These are phyloP conservation scores for Caenorhabditis zanzibari DNA, from an alignment of 2,888 invertebrate species.

Conservation along the genomic window DNA sequence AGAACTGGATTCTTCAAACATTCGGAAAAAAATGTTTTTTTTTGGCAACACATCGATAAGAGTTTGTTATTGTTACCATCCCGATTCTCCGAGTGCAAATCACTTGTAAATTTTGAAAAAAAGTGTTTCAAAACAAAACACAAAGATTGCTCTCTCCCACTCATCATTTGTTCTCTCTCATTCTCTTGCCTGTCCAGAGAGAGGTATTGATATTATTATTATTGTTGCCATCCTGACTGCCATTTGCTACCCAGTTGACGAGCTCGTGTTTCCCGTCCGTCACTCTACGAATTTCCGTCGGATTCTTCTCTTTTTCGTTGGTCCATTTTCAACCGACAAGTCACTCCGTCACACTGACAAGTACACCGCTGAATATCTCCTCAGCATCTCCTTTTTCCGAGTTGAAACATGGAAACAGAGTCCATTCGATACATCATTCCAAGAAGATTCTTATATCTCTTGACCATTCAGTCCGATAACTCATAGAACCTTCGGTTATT, in stretches of 20 bases:
- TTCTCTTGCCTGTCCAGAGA: conserved; percentile 6
- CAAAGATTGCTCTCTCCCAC: conserved; percentile 10
- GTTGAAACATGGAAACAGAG: conserved; percentile 42
- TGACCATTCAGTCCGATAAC: too few relatives aligned
- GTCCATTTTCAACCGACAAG: conserved; percentile 20
- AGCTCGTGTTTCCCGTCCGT: conserved; percentile 50
- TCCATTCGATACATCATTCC: conserved; percentile 32
- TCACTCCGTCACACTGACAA: conserved; percentile 53
- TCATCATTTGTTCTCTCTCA: not conserved
- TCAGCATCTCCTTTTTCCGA: conserved; percentile 7
- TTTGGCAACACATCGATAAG: too few relatives aligned
- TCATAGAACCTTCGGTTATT: too few relatives aligned
- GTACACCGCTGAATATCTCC: conserved; percentile 20
- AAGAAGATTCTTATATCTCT: not conserved
- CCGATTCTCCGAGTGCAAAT: too few relatives aligned
- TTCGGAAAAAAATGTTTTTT: not conserved
- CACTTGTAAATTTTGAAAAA: not conserved
- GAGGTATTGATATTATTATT: conserved; percentile 39
- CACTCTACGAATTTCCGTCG: conserved; percentile 49
- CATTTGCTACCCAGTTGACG: conserved; percentile 39
- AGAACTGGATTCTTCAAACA: not conserved
- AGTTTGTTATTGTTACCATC: too few relatives aligned
- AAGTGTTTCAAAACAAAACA: conserved; percentile 13
- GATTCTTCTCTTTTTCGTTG: conserved; percentile 8
- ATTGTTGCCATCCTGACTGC: conserved; percentile 43